These are phyloP conservation scores for Embidobia sp. DNA, from an alignment of 2,888 invertebrate genomes.

Conservation along the genomic window DNA sequence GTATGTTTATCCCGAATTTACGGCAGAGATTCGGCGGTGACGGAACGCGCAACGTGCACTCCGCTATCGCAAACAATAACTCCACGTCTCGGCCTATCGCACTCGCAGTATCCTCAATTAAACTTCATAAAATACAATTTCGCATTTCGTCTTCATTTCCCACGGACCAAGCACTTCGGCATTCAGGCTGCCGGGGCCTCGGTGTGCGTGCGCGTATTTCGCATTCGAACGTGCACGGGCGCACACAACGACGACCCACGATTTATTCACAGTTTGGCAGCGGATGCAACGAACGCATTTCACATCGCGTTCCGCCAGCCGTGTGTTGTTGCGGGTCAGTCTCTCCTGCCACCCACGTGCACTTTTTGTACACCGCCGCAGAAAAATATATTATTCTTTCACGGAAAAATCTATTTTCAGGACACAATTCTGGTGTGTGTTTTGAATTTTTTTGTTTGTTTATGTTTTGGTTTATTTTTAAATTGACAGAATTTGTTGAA, in stretches of 20 bases:
- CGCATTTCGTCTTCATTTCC: constrained; percentile 61
- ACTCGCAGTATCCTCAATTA: constrained; percentile 55
- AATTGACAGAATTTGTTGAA: too few relatives aligned
- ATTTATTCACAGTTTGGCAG: constrained; percentile 72
- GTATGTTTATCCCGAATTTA: neutral
- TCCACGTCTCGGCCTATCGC: constrained; percentile 29
- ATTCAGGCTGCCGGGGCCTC: constrained; percentile 22
- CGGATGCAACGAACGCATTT: constrained; percentile 71
- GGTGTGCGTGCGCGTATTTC: constrained; percentile 31
- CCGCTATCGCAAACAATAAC: constrained; percentile 32
- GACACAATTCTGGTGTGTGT: too few relatives aligned
- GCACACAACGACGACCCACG: constrained; percentile 36
- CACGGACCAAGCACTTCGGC: constrained; percentile 58
- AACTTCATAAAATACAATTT: constrained; percentile 57
- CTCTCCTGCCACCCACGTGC: constrained; percentile 42
- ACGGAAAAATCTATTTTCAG: too few relatives aligned
- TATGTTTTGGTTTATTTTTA: too few relatives aligned
- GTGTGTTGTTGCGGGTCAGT: constrained; percentile 65
- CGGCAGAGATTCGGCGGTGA: constrained; percentile 13
- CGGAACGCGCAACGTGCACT: constrained; percentile 23
- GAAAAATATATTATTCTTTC: too few relatives aligned
- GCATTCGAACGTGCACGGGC: constrained; percentile 31
- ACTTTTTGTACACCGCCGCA: too few relatives aligned
- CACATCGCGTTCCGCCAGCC: constrained; percentile 67
- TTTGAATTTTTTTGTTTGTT: too few relatives aligned